Base-by-base conservation (phyloP, 2,888 invertebrate species). In the Acleris laterana region DNA sequence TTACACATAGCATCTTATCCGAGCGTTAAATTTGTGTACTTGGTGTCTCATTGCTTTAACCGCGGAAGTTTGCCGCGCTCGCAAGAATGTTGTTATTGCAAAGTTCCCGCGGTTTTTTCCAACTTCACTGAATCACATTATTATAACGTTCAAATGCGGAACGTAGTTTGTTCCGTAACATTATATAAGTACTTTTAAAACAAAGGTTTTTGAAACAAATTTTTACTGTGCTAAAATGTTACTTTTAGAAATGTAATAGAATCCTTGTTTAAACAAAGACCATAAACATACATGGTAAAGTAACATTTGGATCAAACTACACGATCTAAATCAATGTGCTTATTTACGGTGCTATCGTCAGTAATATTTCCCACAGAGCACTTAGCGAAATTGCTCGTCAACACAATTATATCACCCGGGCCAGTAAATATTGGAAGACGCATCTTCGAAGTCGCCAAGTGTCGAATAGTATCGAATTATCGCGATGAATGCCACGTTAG, bases 31-130 rank as follows among this genome's bases (percentile, higher is more conserved):
- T 38, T 38, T 38, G 38, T 38, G 38, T 38, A 38, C 13, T 13
- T 13, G 38, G 38, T 38, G 38, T 32, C 32, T 32, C 9, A 32
- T 9, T 32, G 32, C 32, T 38, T 38, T 13, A 38, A 38, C 38
- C 38, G 13, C 38, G 11, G 38, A 38, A 38, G 13, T 13, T 38
- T 13, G 11, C 38, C 38, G 13, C 38, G 38, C 38, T 38, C 38
- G 38, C 11, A 52, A 57, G 66, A 62, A 62, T 66, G 66, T 62
- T 66, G 56, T 66, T 66, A 66, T 66, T 62, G 62, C 57, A 13
- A 56, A 57, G 61, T 62, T 62, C 52, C 7, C 57, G 56, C 48
- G 66, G 61, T 66, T 62, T 66, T 61, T 66, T 48, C 61, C 51
- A 62, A 66, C 51, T 66, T 52, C 55, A 22, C 56, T 22, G 66